These are phyloP conservation scores for Psittacara wagleri DNA, from an alignment of 2,113 vertebrate genomes.

Conservation along the genomic window DNA sequence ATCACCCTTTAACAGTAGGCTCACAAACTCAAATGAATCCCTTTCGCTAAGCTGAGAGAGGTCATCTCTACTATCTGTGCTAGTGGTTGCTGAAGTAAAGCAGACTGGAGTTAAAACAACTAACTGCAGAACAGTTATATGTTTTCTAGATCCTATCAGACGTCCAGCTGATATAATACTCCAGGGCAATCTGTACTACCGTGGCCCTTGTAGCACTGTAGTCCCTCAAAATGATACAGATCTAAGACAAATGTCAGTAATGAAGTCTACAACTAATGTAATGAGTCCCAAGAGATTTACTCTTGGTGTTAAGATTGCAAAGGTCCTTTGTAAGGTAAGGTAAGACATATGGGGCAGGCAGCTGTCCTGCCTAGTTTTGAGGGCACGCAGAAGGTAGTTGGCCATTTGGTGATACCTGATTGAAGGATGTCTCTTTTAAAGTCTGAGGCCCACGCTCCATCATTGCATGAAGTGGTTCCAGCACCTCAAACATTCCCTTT, in stretches of 20 bases:
- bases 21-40: background rate
- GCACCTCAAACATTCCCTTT: constrained; percentile 98
- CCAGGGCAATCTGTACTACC: background rate
- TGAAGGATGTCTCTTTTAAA: constrained; percentile 97
- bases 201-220: background rate
- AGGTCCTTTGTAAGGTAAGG: background rate
- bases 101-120: background rate
- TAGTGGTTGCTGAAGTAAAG: background rate
- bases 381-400: background rate
- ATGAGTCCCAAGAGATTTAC: background rate
- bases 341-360: background rate
- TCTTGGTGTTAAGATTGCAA: background rate
- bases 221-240: background rate
- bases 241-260: background rate
- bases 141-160: background rate
- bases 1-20: background rate
- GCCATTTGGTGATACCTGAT: constrained; percentile 81
- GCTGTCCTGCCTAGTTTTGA: background rate
- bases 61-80: background rate
- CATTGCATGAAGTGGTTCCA: constrained; percentile 97
- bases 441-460: constrained; percentile 98
- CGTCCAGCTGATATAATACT: background rate
- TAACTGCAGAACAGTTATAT: background rate
- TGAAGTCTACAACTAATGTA: background rate
- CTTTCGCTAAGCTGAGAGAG: background rate